phyloP scores from a whole-genome alignment of 2,888 invertebrate genomes.

The Drosophila nr. medialis region DNA sequence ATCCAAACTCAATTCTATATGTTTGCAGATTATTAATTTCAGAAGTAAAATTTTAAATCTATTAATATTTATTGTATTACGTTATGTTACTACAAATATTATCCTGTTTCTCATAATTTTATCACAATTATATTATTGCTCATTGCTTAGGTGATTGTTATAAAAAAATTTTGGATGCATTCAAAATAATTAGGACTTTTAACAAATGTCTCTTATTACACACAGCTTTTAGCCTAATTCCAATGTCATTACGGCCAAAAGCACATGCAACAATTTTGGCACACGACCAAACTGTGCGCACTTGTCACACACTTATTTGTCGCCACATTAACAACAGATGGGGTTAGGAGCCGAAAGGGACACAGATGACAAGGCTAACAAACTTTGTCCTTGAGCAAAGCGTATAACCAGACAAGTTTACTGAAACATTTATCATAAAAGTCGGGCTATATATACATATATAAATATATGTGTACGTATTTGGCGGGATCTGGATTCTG shows the following conservation, averaged over 20 bases:
- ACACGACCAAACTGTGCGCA: slow-evolving; percentile 44
- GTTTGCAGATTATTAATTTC: neutral
- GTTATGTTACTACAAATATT: neutral
- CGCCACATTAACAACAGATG: slow-evolving; percentile 32
- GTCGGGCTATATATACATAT: slow-evolving; percentile 25
- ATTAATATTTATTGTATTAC: neutral
- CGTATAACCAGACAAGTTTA: slow-evolving; percentile 45
- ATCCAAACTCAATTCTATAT: neutral
- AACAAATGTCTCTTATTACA: slow-evolving; percentile 16
- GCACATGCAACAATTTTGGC: slow-evolving; percentile 46
- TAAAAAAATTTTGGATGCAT: neutral
- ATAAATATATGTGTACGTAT: slow-evolving; percentile 8
- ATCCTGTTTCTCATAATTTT: neutral
- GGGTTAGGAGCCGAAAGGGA: neutral
- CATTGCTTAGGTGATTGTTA: neutral
- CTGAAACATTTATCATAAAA: slow-evolving; percentile 69
- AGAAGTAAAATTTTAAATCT: fast-evolving
- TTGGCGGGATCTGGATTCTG: slow-evolving; percentile 37
- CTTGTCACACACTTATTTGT: slow-evolving; percentile 75
- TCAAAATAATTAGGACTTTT: slow-evolving; percentile 5
- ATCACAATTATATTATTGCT: neutral
- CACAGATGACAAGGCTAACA: slow-evolving; percentile 66
- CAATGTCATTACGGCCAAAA: slow-evolving; percentile 30
- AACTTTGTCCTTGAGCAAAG: slow-evolving; percentile 73
- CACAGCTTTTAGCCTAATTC: slow-evolving; percentile 40